A percentile compares a stretch with the other conserved stretches of the same genome.
These are phyloP conservation scores for Halictus ligatus DNA, from an alignment of 2,888 invertebrate species.

Conservation along the genomic window DNA sequence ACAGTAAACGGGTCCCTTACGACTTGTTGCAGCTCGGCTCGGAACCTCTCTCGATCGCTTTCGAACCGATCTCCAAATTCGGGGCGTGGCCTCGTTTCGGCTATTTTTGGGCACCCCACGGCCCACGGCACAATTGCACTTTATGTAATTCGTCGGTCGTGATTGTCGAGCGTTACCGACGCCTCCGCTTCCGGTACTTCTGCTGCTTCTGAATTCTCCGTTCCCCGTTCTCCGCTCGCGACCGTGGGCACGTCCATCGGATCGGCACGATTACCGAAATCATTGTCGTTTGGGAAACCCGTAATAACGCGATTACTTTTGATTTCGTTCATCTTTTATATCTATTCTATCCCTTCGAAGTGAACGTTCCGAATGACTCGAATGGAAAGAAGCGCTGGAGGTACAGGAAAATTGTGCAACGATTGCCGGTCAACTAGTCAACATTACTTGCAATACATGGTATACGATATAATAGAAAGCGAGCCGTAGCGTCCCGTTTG, in stretches of 20 bases:
- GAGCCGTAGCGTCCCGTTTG: neutral
- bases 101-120: slow-evolving; percentile 46
- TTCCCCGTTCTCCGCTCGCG: slow-evolving; percentile 7
- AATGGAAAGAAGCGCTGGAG: neutral
- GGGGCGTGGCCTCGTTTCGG: neutral
- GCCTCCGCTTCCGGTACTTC: slow-evolving; percentile 62
- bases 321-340: neutral
- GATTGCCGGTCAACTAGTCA: no score
- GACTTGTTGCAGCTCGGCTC: neutral
- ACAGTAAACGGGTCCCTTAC: no score
- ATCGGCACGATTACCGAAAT: neutral
- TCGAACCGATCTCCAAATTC: neutral
- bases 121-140: slow-evolving; percentile 29
- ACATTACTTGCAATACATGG: no score
- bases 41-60: neutral
- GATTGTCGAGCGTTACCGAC: slow-evolving; percentile 57
- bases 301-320: neutral
- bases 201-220: slow-evolving; percentile 31
- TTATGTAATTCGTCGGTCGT: slow-evolving; percentile 56
- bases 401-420: neutral
- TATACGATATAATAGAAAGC: no score
- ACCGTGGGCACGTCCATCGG: slow-evolving; percentile 7
- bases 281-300: neutral
- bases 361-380: neutral
- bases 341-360: neutral